Evolutionary conservation across 2,113 vertebrate genomes (phyloP), one percentile per base, ranked within the genome.

Genomic region (Apteryx owenii): DNA sequence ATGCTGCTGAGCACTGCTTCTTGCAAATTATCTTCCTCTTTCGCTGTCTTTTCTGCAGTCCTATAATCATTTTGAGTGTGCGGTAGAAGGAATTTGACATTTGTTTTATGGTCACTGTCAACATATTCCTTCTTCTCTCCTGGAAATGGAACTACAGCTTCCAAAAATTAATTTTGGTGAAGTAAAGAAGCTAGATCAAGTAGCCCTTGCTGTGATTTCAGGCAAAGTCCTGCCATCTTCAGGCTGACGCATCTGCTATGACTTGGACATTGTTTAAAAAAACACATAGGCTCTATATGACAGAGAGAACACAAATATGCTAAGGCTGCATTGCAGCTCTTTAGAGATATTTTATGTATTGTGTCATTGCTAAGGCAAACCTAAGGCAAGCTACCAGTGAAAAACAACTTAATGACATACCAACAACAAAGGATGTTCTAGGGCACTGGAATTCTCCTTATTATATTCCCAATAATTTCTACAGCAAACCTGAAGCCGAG

Each of bases 321-420:
- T 53, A 50, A 94, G 18, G 38, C 65, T 95, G 80, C 53, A 82
- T 90, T 92, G 62, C 66, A 23, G 3, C 33, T 69, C 56, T 83
- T 93, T 28, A 31, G 28, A 75, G n/a, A 53, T 82, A 15, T 56
- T 94, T 82, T 46, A 10, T 73, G 40, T 66, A 7, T 73, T 81
- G 73, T 94, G 83, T 88, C 40, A 62, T n/a, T 78, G 91, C 79
- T 70, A 58, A 93, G 70, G 70, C 89, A 95, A 94, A 88, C 50
- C 21, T 79, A 44, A 95, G 83, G 21, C 20, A 80, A 85, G 28
- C 36, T 61, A 38, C 23, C 31, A 10, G 40, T 72, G 64, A 56
- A 94, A 97, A 94, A 80, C 5, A 50, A 18, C 33, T 73, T 76
- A 33, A 77, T 89, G 75, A 84, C 54, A 80, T 92, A 76, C 46